Evolutionary conservation across 2,797 vertebrate species (phyloP).

Genomic region (Pogoniulus pusillus): DNA sequence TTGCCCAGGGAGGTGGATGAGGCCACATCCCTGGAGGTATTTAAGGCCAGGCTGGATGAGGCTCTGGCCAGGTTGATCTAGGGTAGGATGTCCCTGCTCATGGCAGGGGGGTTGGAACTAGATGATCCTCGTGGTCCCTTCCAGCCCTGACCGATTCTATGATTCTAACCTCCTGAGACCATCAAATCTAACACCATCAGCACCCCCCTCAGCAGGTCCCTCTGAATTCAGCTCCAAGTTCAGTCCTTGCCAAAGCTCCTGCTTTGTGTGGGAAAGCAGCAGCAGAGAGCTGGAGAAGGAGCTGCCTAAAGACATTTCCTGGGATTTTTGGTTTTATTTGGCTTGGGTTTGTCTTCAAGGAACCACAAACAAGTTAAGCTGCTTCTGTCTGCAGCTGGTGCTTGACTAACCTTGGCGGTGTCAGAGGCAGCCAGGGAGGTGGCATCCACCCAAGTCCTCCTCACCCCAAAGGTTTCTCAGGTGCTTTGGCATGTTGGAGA

Average conservation of each 20-base stretch:
- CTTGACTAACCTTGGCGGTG: not conserved
- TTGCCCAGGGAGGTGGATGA: no score
- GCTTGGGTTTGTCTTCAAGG: not conserved
- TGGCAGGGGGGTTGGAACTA: no score
- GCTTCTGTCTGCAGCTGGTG: not conserved
- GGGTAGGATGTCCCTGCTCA: no score
- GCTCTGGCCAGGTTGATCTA: no score
- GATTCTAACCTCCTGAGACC: no score
- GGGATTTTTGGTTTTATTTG: not conserved
- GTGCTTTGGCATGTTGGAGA: not conserved
- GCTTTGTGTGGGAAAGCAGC: not conserved
- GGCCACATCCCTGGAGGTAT: no score
- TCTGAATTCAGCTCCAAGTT: not conserved
- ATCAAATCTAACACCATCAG: no score
- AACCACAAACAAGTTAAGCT: conserved; percentile 29
- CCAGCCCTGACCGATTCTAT: no score
- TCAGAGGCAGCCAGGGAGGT: not conserved
- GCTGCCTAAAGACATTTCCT: not conserved
- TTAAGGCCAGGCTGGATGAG: no score
- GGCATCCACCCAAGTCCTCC: not conserved
- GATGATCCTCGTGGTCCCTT: no score
- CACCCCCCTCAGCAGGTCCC: not conserved
- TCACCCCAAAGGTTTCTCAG: not conserved
- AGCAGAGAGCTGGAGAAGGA: not conserved
- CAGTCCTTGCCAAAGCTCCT: not conserved